Conservation (phyloP, 2,113 vertebrate species). For the Syngnathus scovelli region DNA sequence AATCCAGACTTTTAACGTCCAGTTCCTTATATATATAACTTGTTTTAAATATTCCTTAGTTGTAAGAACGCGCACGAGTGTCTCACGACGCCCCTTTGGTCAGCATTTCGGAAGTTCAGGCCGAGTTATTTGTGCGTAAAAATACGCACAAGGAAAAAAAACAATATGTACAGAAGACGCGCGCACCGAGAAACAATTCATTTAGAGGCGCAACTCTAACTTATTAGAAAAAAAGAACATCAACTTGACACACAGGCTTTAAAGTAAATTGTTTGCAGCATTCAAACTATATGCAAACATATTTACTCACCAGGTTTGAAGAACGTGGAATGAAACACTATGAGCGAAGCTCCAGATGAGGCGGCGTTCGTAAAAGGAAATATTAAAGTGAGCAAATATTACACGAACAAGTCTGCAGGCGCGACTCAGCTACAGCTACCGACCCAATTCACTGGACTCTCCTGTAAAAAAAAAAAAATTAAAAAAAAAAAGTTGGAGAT, state of each 20-base stretch:
- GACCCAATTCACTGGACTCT: background rate
- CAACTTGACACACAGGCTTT: constrained; percentile 1
- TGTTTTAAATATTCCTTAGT: constrained; percentile 12
- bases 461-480: background rate
- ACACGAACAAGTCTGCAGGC: constrained; percentile 24
- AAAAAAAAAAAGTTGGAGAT: constrained; percentile 10
- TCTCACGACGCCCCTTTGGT: constrained; percentile 59
- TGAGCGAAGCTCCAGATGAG: background rate
- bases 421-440: constrained; percentile 13
- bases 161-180: background rate
- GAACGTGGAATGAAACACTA: background rate
- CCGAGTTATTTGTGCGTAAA: constrained; percentile 30
- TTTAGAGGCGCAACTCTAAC: background rate
- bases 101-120: constrained; percentile 17
- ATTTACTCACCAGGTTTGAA: constrained; percentile 40
- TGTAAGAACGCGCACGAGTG: background rate
- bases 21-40: background rate
- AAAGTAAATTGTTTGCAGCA: constrained; percentile 1
- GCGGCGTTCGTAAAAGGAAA: rapidly evolving
- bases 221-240: background rate
- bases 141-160: constrained; percentile 9
- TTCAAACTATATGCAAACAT: constrained; percentile 27
- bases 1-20: background rate
- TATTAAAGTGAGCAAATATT: background rate
- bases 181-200: background rate